Evolutionary conservation across 2,113 vertebrate species (phyloP).

Genomic region (Oriolus oriolus): DNA sequence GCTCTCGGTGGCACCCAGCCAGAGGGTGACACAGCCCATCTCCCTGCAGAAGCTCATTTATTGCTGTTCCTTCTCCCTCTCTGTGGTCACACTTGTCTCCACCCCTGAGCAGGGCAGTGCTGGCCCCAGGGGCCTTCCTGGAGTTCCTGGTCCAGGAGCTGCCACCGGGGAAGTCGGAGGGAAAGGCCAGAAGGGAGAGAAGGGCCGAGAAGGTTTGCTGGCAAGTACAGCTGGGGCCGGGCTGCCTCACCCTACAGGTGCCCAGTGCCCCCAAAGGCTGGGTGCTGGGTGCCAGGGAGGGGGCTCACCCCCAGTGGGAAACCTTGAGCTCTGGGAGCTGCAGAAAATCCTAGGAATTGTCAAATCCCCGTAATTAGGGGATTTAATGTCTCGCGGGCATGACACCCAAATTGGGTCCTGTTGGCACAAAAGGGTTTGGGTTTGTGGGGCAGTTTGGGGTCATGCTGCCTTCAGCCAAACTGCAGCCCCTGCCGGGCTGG

Average conservation of each 20-base stretch:
- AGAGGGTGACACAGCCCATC: background rate
- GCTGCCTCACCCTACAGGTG: background rate
- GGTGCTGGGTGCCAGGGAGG: background rate
- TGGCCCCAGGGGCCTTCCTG: constrained; percentile 74
- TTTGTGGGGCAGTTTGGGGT: background rate
- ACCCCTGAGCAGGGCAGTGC: constrained; percentile 68
- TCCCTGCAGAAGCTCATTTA: background rate
- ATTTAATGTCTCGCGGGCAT: accelerated
- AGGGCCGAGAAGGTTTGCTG: constrained; percentile 76
- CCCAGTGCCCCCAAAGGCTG: background rate
- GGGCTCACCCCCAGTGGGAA: accelerated
- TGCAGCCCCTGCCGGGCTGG: background rate
- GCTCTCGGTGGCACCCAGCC: background rate
- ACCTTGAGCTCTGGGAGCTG: background rate
- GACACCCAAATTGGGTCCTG: too few relatives aligned
- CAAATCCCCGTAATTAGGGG: background rate
- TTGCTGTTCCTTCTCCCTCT: background rate
- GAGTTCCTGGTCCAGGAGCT: constrained; percentile 76
- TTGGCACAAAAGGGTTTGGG: background rate
- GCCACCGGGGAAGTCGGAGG: constrained; percentile 66
- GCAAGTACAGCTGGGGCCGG: constrained; percentile 61
- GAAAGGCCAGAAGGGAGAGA: constrained; percentile 77
- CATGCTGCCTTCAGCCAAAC: background rate
- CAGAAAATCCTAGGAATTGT: background rate
- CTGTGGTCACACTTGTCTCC: background rate